These are phyloP conservation scores for Opisthocomus hoazin DNA, from an alignment of 2,113 vertebrate species.

Conservation along the genomic window DNA sequence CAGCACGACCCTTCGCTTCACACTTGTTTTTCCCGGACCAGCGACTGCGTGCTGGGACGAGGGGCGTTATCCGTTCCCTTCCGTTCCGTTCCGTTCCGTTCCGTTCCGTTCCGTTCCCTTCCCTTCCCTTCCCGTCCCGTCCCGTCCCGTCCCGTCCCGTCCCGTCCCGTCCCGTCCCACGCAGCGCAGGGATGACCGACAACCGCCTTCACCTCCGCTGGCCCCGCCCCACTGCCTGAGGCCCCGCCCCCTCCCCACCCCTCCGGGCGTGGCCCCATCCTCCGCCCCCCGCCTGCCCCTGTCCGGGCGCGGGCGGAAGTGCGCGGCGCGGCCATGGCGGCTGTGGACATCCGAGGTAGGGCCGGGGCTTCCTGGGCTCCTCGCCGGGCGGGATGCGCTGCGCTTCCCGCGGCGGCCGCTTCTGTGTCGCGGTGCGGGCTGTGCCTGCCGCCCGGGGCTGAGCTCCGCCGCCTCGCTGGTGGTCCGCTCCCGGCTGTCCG, in stretches of 20 bases:
- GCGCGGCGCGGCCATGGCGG: slow-evolving; percentile 56
- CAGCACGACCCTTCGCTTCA: fast-evolving
- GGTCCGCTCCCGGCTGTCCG: too few species aligned
- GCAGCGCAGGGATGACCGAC: neutral
- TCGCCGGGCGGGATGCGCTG: fast-evolving
- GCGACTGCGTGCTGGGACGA: fast-evolving
- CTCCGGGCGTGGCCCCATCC: too few species aligned
- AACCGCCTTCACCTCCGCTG: too few species aligned
- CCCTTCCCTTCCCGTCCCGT: fast-evolving
- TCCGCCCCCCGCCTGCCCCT: too few species aligned
- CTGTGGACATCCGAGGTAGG: slow-evolving; percentile 74
- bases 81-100: fast-evolving
- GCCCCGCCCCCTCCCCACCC: neutral
- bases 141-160: neutral
- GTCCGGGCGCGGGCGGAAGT: neutral
- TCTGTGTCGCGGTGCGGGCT: neutral
- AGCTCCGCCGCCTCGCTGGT: neutral
- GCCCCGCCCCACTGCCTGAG: neutral
- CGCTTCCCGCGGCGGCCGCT: too few species aligned
- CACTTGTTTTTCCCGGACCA: fast-evolving
- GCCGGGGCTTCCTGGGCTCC: fast-evolving
- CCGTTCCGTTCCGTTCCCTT: too few species aligned
- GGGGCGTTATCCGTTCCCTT: fast-evolving
- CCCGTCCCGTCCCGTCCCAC: neutral
- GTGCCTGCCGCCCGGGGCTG: neutral